Evolutionary conservation across 2,113 vertebrate species (phyloP), one percentile per base, ranked within the genome.

Genomic region (Chloebia gouldiae): DNA sequence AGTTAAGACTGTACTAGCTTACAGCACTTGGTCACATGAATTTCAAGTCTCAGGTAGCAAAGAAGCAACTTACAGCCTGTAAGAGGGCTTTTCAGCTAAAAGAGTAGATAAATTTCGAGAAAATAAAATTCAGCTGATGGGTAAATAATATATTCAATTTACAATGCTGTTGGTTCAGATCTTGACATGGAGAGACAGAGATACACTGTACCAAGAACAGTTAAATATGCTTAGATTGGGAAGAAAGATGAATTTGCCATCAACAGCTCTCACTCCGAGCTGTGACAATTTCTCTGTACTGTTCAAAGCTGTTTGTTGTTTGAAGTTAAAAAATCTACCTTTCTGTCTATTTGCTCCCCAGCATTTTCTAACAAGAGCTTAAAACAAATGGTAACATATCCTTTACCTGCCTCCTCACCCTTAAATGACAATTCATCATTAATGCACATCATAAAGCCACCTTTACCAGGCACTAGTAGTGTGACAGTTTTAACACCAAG

Each of bases 401-500:
- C 77, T 86, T 84, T 92, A 92, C 73, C 61, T 84, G 51, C 57
- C 78, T 95, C 81, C 91, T 93, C 77, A 75, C 53, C 85, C 86
- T 94, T 88, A 95, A 88, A 88, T 13, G 88, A 96, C 89, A 96
- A 83, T 93, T 92, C 93, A 35, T 82, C 93, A 93, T 68, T 95
- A 92, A 95, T 77, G 90, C 85, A 81, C 72, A 93, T 94, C 93
- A 89, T 86, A 96, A 95, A 97, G 86, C 88, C 94, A 96, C 90
- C 96, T 97, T 97, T 95, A 97, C 73, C 86, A 94, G 93, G 86
- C 90, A 92, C 86, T 65, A 92, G 93, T 80, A 85, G 79, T 69
- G 71, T 68, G 94, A 95, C 66, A 97, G 93, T 88, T 93, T 96
- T 95, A 97, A 91, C 95, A 97, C 96, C 69, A 57, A 82, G 96